Evolutionary conservation across 2,113 vertebrate genomes (phyloP), one percentile per base, ranked within the genome.

Genomic region (Zingel zingel): DNA sequence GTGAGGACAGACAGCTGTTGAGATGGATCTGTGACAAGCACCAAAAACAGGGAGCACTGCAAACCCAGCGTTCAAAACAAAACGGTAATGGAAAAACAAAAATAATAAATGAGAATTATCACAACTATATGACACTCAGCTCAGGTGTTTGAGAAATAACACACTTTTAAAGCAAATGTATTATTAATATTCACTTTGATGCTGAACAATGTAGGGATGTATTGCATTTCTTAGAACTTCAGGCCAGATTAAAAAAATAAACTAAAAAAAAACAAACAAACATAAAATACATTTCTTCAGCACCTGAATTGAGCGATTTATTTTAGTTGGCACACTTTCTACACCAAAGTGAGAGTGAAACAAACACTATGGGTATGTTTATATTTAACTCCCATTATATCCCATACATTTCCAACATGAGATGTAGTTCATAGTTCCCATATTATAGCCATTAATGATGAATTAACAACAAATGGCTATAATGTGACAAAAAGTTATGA

Each of bases 291-390:
- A 57, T 47, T 13, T 68, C n/a, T 45, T 21, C 6, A 25, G 25
- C 76, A 81, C 76, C 81, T 86, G 81, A 92, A 43, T 0, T 79
- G 66, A 81, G 77, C 18, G 61, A 80, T 53, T 59, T 65, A 7
- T 39, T 54, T 47, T 30, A 79, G 43, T 47, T 15, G n/a, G 18
- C 1, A 43, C 64, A 36, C 21, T 16, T 72, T 48, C 11, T 48
- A 76, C 12, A 81, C 21, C 33, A 73, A 51, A 73, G 50, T 57
- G 64, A 77, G 16, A 30, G 57, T 50, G 6, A 39, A 23, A 69
- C 6, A 65, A 69, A 72, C 12, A 84, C 11, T 65, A 47, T 39
- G 71, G 3, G 19, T 53, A 68, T 14, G 19, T 54, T 36, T 36
- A 61, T 1, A 39, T 50, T 58, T 1, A 77, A 45, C 21, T 69